These are phyloP conservation scores for Sapajus apella DNA, from an alignment of 2,113 vertebrate genomes.

Conservation along the genomic window DNA sequence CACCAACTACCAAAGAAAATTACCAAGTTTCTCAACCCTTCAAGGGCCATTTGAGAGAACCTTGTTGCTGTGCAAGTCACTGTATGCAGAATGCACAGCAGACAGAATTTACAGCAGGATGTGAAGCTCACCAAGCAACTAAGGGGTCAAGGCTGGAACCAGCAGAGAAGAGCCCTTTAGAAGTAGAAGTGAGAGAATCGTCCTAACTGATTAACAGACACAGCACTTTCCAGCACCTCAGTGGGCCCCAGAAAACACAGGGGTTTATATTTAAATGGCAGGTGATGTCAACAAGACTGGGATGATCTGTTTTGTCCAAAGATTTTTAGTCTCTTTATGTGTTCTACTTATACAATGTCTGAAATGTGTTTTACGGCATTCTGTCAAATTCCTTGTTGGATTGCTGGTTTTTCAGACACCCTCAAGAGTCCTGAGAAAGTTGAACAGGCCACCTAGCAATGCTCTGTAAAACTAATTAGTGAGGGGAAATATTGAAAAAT, in stretches of 20 bases:
- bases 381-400: not conserved
- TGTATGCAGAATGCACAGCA: not conserved
- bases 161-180: not conserved
- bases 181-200: no score
- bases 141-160: not conserved
- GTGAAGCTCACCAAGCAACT: not conserved
- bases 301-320: not conserved
- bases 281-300: not conserved
- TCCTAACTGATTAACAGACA: not conserved
- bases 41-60: not conserved
- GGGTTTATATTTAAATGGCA: not conserved
- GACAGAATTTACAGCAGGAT: not conserved
- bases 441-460: not conserved
- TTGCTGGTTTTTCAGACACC: not conserved
- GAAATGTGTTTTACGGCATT: not conserved
- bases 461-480: not conserved
- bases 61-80: rapidly evolving
- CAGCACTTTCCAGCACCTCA: not conserved
- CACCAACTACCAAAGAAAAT: not conserved
- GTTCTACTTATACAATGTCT: not conserved
- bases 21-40: rapidly evolving
- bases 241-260: not conserved
- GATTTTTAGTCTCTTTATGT: not conserved
- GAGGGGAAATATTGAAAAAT: not conserved
- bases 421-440: not conserved